These are phyloP conservation scores for Oreochromis mossambicus DNA, from an alignment of 2,797 vertebrate genomes.

Conservation along the genomic window DNA sequence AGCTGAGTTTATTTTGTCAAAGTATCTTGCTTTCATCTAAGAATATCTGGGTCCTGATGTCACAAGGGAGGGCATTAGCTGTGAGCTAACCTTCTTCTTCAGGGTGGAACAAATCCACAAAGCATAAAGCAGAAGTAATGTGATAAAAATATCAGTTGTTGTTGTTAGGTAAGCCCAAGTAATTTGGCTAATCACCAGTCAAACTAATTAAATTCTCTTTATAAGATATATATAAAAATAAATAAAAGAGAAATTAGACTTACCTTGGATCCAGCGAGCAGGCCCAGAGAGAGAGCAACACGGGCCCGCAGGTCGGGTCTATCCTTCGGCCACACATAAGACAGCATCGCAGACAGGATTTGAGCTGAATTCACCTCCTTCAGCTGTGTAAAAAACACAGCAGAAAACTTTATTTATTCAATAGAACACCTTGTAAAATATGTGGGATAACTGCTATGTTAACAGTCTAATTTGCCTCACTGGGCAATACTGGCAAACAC, in stretches of 20 bases:
- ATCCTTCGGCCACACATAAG: constrained; percentile 94
- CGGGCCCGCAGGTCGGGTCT: constrained; percentile 91
- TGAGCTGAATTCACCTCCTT: constrained; percentile 86
- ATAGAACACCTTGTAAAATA: background rate
- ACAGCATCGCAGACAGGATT: constrained; percentile 91
- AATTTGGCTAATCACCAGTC: background rate
- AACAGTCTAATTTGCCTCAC: background rate
- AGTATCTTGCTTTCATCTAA: background rate
- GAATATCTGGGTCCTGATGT: background rate
- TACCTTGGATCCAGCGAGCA: constrained; percentile 93
- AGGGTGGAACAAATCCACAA: background rate
- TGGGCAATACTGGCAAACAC: constrained; percentile 14
- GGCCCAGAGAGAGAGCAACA: constrained; percentile 86
- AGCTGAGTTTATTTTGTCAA: background rate
- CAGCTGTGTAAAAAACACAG: constrained; percentile 73
- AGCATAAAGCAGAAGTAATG: background rate
- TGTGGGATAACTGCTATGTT: background rate
- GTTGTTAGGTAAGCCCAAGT: background rate
- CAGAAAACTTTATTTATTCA: background rate
- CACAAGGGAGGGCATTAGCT: background rate
- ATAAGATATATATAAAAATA: background rate
- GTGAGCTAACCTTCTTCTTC: background rate
- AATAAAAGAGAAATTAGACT: background rate
- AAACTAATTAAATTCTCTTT: background rate
- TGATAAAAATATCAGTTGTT: background rate